Percentiles rank a stretch among this genome's conserved stretches.
Conservation (phyloP, 1,140 invertebrate species). For the Xylocopa sonorina region DNA sequence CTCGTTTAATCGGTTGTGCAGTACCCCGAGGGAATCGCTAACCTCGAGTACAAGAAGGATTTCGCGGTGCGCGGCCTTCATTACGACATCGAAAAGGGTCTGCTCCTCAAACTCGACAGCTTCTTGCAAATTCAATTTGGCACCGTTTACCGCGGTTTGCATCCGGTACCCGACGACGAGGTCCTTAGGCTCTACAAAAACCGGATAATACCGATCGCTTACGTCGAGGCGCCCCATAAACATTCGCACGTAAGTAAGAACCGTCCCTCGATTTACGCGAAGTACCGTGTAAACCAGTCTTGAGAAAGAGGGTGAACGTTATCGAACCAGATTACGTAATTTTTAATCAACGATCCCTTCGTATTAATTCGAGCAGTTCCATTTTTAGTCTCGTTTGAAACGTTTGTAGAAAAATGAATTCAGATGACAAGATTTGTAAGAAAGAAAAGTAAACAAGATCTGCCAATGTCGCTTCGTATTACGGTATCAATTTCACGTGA, state of each 20-base stretch:
- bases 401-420: too few relatives aligned
- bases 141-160: conserved; percentile 94
- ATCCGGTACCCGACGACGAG: conserved; percentile 91
- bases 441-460: too few relatives aligned
- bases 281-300: too few relatives aligned
- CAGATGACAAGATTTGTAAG: too few relatives aligned
- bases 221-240: conserved; percentile 86
- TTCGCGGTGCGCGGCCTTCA: conserved; percentile 97
- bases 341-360: too few relatives aligned
- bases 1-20: conserved; percentile 81
- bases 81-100: conserved; percentile 97
- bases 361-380: too few relatives aligned
- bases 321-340: too few relatives aligned
- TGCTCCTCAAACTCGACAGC: conserved; percentile 97
- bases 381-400: too few relatives aligned
- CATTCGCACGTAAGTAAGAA: conserved; percentile 80
- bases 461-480: too few relatives aligned
- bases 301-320: too few relatives aligned
- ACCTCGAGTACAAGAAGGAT: conserved; percentile 92
- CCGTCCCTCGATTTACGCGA: too few relatives aligned
- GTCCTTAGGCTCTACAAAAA: conserved; percentile 94
- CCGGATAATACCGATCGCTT: conserved; percentile 90
- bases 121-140: conserved; percentile 98
- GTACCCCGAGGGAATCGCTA: conserved; percentile 94
- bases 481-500: too few relatives aligned